Base-by-base conservation (phyloP, 2,113 vertebrate species). In the Cettia cetti region DNA sequence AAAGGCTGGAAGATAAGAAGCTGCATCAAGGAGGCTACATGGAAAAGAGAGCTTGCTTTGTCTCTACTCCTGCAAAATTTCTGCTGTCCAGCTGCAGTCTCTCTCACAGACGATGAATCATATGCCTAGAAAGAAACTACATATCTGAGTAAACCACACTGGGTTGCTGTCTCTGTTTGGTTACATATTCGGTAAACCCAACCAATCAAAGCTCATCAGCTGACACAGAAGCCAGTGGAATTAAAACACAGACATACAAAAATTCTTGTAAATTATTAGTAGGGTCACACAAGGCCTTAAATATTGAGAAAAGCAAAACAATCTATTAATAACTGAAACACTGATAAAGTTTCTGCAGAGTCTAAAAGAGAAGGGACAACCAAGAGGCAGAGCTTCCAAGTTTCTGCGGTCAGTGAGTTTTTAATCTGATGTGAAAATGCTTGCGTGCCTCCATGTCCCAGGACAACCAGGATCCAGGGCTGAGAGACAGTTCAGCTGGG, bases 271-370 rank as follows among this genome's bases (percentile, higher is more conserved):
- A 96, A 95, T 94, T 97, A 95, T 95, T 91, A 85, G 81, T 42
- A 79, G 72, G 95, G 96, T 97, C 94, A 90, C 77, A 68, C 85
- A 49, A 96, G 94, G 88, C 92, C 92, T 96, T 94, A 92, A 96
- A 92, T 95, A 93, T 40, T 87, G 90, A 95, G 84, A 96, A 93
- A 96, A 95, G 80, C 90, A 95, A 95, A 97, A 82, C 92, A 95
- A 96, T 49, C 80, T 97, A 97, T 92, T 96, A 94, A 96, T 96
- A 97, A 97, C 59, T 45, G 52, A 95, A 97, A 96, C 68, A 60
- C 91, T 95, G 97, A 98, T 97, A 96, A 98, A 94, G 76, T 90
- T 96, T 97, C 75, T 96, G 94, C 96, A 44, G 83, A 83, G 94
- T 81, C 94, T 72, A 31, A 70, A 61, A 93, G 49, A 96, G 94